These are phyloP conservation scores for Dunckerocampus dactyliophorus DNA, from an alignment of 2,113 vertebrate genomes.

Conservation along the genomic window DNA sequence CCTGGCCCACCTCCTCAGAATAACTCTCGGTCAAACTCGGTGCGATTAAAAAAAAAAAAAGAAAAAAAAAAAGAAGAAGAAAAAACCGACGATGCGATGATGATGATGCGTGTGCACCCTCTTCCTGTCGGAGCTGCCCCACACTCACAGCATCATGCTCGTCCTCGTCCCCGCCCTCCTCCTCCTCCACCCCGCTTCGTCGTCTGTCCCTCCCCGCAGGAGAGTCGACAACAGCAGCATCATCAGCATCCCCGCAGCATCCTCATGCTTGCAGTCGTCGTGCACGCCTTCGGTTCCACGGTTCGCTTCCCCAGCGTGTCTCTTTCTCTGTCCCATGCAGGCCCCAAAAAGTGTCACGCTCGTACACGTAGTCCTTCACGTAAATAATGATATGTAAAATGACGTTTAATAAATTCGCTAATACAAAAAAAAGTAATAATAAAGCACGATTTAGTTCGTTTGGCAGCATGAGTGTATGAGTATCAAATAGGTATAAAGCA, in stretches of 20 bases:
- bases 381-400: too few relatives aligned
- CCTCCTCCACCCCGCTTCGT: not conserved
- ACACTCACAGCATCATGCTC: constrained; percentile 15
- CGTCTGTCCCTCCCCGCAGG: not conserved
- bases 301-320: too few relatives aligned
- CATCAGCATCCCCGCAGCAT: not conserved
- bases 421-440: too few relatives aligned
- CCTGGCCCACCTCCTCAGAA: constrained; percentile 68
- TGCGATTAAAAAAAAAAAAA: not conserved
- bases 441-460: too few relatives aligned
- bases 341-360: too few relatives aligned
- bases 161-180: not conserved
- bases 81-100: constrained; percentile 5
- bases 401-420: too few relatives aligned
- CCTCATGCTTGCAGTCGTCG: not conserved
- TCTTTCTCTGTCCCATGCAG: too few relatives aligned
- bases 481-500: too few relatives aligned
- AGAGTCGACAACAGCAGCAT: not conserved
- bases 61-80: too few relatives aligned
- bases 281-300: too few relatives aligned
- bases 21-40: constrained; percentile 43
- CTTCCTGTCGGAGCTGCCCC: constrained; percentile 8
- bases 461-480: too few relatives aligned
- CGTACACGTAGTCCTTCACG: too few relatives aligned
- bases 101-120: constrained; percentile 10